phyloP scores from a whole-genome alignment of 2,888 invertebrate species.

The Thereva nobilitata region DNA sequence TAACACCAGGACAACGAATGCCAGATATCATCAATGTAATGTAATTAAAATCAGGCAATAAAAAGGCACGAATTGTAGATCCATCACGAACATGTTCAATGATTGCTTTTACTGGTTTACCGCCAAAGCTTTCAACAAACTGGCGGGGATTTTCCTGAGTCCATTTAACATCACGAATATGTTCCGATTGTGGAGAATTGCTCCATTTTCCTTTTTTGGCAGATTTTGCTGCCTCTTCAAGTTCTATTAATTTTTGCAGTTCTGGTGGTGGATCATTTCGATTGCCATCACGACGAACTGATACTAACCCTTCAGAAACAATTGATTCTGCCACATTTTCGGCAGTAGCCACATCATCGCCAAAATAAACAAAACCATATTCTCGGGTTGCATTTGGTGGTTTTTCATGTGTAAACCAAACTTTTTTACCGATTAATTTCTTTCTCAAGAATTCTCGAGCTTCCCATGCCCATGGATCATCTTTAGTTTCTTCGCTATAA shows the following conservation, averaged over 20 bases:
- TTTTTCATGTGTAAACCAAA: slow-evolving; percentile 83
- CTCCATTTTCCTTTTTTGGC: slow-evolving; percentile 86
- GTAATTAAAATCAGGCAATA: slow-evolving; percentile 88
- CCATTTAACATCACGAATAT: slow-evolving; percentile 88
- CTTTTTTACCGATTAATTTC: slow-evolving; percentile 88
- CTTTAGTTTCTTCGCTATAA: slow-evolving; percentile 71
- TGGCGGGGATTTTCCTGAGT: slow-evolving; percentile 80
- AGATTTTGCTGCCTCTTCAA: slow-evolving; percentile 88
- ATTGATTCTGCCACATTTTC: slow-evolving; percentile 89
- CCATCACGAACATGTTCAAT: slow-evolving; percentile 98
- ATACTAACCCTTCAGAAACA: slow-evolving; percentile 86
- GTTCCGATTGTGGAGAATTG: slow-evolving; percentile 62
- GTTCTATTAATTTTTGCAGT: slow-evolving; percentile 71
- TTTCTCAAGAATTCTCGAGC: slow-evolving; percentile 93
- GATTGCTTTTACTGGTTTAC: slow-evolving; percentile 87
- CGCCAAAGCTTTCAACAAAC: slow-evolving; percentile 82
- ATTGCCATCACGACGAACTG: slow-evolving; percentile 68
- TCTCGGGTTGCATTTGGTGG: slow-evolving; percentile 81
- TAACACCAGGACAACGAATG: slow-evolving; percentile 82
- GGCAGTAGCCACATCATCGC: slow-evolving; percentile 75
- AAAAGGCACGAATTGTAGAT: slow-evolving; percentile 88
- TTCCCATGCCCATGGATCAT: slow-evolving; percentile 97
- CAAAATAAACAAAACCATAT: slow-evolving; percentile 85
- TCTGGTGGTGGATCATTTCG: slow-evolving; percentile 70
- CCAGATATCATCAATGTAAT: slow-evolving; percentile 96